These are phyloP conservation scores for Tuberolachnus salignus DNA, from an alignment of 2,888 invertebrate species.

Conservation along the genomic window DNA sequence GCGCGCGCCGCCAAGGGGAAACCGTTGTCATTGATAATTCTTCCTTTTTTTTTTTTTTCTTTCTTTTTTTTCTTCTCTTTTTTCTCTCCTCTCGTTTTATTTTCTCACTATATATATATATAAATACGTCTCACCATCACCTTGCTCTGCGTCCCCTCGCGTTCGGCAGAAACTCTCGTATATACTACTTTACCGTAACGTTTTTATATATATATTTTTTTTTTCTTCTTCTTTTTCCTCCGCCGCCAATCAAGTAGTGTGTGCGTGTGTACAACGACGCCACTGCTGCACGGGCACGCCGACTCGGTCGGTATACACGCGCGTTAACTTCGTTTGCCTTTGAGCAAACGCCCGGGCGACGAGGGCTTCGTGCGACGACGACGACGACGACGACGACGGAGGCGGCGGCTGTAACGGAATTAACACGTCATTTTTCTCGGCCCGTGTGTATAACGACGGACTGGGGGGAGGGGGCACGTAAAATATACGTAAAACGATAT, in stretches of 20 bases:
- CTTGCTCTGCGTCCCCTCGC: constrained; percentile 21
- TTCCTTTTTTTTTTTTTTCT: constrained; percentile 58
- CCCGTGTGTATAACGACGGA: no score
- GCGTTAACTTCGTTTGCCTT: constrained; percentile 49
- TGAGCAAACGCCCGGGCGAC: constrained; percentile 35
- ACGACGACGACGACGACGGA: constrained; percentile 30
- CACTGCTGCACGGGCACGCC: not conserved
- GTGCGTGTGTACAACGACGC: no score
- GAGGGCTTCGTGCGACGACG: constrained; percentile 19
- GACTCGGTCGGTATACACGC: not conserved
- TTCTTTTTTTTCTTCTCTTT: constrained; percentile 21
- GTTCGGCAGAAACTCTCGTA: constrained; percentile 22
- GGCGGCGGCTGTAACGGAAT: constrained; percentile 24
- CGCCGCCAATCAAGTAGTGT: constrained; percentile 55
- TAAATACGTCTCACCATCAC: no score
- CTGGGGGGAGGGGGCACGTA: no score
- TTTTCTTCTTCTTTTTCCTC: constrained; percentile 52
- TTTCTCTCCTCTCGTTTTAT: constrained; percentile 39
- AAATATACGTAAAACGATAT: no score
- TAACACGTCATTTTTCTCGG: constrained; percentile 18
- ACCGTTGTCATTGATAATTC: constrained; percentile 55
- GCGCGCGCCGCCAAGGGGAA: constrained; percentile 50
- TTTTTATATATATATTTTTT: no score
- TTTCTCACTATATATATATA: constrained; percentile 54
- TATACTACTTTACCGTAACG: no score